These are phyloP conservation scores for Lota lota DNA, from an alignment of 2,113 vertebrate species.

Conservation along the genomic window DNA sequence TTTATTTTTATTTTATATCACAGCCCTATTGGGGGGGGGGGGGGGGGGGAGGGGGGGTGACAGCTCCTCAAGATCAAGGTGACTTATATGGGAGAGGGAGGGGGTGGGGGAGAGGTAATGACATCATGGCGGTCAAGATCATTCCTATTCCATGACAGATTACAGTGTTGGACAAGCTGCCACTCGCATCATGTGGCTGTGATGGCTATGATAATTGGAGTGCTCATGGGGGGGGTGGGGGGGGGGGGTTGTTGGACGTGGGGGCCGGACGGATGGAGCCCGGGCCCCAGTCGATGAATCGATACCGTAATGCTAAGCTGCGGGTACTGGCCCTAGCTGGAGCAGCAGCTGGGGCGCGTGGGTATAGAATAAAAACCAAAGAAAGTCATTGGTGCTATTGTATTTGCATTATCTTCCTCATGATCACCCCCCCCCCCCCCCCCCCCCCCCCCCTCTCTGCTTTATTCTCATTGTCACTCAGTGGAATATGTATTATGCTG, in stretches of 20 bases:
- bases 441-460: slow-evolving; percentile 3
- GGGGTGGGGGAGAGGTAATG: slow-evolving; percentile 28
- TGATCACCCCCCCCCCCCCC: too few relatives aligned
- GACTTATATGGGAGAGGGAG: slow-evolving; percentile 59
- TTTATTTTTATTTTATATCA: slow-evolving; percentile 37
- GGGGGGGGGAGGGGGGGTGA: slow-evolving; percentile 30
- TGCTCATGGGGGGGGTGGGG: slow-evolving; percentile 63
- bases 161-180: slow-evolving; percentile 69
- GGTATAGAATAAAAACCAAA: slow-evolving; percentile 20
- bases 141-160: slow-evolving; percentile 69
- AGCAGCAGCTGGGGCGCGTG: slow-evolving; percentile 44
- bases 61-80: slow-evolving; percentile 66
- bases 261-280: not conserved
- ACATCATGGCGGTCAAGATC: slow-evolving; percentile 46
- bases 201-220: slow-evolving; percentile 77
- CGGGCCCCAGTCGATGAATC: too few relatives aligned
- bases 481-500: slow-evolving; percentile 25
- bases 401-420: slow-evolving; percentile 16
- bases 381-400: slow-evolving; percentile 42
- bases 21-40: slow-evolving; percentile 42
- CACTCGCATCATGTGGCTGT: slow-evolving; percentile 56
- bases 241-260: slow-evolving; percentile 50
- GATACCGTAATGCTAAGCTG: slow-evolving; percentile 58
- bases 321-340: slow-evolving; percentile 49
- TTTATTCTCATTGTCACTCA: slow-evolving; percentile 36